Conservation (phyloP, 2,113 vertebrate genomes). For the Cynocephalus volans region DNA sequence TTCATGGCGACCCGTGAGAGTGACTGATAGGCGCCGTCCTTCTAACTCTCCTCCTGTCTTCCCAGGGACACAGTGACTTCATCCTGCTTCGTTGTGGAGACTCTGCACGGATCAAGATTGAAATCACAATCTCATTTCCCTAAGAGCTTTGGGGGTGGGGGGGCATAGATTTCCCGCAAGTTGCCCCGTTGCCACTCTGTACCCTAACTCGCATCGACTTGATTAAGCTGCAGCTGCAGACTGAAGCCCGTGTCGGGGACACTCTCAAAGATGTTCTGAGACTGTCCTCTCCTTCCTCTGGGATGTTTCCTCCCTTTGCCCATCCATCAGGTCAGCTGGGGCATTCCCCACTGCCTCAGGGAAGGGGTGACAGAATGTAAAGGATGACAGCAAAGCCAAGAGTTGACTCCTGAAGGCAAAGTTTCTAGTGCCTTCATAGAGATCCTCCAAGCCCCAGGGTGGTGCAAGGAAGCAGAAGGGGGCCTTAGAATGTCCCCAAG, state of each 20-base stretch:
- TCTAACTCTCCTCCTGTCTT: neutral
- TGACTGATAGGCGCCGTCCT: neutral
- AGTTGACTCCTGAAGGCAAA: neutral
- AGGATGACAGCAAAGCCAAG: neutral
- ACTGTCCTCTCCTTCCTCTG: accelerated
- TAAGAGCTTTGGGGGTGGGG: neutral
- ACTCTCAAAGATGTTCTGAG: neutral
- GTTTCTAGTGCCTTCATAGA: neutral
- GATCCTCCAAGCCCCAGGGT: neutral
- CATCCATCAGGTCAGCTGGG: too few relatives aligned
- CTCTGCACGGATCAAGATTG: neutral
- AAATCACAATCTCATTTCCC: conserved; percentile 59
- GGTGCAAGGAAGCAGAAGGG: neutral
- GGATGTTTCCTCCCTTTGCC: neutral
- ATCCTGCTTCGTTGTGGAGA: neutral
- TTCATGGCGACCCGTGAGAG: neutral
- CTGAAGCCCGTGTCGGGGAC: accelerated
- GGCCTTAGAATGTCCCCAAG: neutral
- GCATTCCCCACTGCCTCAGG: neutral
- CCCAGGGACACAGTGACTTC: conserved; percentile 35
- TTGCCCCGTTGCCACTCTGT: neutral
- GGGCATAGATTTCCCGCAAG: neutral
- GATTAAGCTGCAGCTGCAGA: neutral
- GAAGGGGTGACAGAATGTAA: neutral
- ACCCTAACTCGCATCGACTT: neutral